Conservation (phyloP, 2,797 vertebrate genomes). For the Lindbergichthys nudifrons region DNA sequence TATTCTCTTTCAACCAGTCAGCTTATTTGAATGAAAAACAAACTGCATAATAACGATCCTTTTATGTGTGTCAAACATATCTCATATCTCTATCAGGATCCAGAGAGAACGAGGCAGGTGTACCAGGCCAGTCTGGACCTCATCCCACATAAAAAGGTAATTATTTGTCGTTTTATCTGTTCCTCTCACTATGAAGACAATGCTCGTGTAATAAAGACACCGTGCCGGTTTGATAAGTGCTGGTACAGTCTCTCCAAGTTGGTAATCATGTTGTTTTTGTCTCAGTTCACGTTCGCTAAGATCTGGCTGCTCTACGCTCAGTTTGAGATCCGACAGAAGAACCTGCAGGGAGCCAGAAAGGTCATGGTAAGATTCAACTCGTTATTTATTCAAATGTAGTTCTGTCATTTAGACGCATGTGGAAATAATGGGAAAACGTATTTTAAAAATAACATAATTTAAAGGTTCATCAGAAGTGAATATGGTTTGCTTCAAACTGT, state of each 20-base stretch:
- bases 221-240: no score
- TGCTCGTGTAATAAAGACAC: no score
- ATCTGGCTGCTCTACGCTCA: slow-evolving; percentile 95
- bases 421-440: no score
- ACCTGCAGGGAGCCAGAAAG: slow-evolving; percentile 90
- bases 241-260: background rate
- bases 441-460: no score
- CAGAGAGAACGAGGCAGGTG: slow-evolving; percentile 94
- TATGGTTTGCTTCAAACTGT: no score
- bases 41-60: no score
- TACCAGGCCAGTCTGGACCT: slow-evolving; percentile 96
- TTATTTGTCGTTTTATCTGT: background rate
- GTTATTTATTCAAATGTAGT: no score
- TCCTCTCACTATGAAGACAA: background rate
- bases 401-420: background rate
- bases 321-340: slow-evolving; percentile 99
- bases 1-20: background rate
- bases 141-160: slow-evolving; percentile 97
- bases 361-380: slow-evolving; percentile 88
- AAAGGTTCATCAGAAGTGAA: no score
- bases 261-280: slow-evolving; percentile 30
- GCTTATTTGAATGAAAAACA: background rate
- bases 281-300: slow-evolving; percentile 97
- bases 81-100: slow-evolving; percentile 89
- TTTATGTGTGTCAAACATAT: no score